These are phyloP conservation scores for Sphaeramia orbicularis DNA, from an alignment of 2,797 vertebrate species.

Conservation along the genomic window DNA sequence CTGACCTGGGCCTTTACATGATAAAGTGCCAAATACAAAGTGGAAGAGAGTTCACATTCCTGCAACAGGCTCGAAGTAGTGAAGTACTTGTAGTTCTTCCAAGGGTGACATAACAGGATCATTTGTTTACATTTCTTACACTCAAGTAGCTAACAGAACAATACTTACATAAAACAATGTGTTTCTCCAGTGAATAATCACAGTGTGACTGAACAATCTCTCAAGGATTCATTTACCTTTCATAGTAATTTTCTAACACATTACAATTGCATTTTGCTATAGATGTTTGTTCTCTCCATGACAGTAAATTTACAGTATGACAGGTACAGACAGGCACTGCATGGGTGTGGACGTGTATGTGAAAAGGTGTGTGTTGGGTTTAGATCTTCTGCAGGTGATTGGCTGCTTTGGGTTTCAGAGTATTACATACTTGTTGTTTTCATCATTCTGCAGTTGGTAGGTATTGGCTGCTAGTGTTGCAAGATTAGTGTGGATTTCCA, in stretches of 20 bases:
- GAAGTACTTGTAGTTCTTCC: slow-evolving; percentile 18
- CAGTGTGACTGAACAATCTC: slow-evolving; percentile 1
- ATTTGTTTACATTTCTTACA: slow-evolving; percentile 16
- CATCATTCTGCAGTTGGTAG: background rate
- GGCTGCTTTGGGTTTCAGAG: too few relatives aligned
- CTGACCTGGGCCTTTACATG: slow-evolving; percentile 67
- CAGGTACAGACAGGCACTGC: background rate
- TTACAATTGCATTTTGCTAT: background rate
- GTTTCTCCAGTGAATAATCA: slow-evolving; percentile 28
- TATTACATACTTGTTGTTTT: background rate
- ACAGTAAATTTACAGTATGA: too few relatives aligned
- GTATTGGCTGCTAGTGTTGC: background rate
- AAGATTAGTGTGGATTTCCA: background rate
- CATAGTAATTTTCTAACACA: slow-evolving; percentile 11
- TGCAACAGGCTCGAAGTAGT: slow-evolving; percentile 40
- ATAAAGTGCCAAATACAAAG: slow-evolving; percentile 73
- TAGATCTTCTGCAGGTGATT: background rate
- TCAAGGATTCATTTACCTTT: slow-evolving; percentile 13
- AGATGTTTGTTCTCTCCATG: too few relatives aligned
- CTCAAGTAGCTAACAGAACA: slow-evolving; percentile 2
- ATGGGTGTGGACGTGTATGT: background rate
- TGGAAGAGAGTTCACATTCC: slow-evolving; percentile 67
- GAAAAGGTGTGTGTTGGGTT: background rate
- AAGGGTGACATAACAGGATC: slow-evolving; percentile 7
- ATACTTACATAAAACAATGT: slow-evolving; percentile 19